These are phyloP conservation scores for Euschistus heros DNA, from an alignment of 1,140 invertebrate species.

Conservation along the genomic window DNA sequence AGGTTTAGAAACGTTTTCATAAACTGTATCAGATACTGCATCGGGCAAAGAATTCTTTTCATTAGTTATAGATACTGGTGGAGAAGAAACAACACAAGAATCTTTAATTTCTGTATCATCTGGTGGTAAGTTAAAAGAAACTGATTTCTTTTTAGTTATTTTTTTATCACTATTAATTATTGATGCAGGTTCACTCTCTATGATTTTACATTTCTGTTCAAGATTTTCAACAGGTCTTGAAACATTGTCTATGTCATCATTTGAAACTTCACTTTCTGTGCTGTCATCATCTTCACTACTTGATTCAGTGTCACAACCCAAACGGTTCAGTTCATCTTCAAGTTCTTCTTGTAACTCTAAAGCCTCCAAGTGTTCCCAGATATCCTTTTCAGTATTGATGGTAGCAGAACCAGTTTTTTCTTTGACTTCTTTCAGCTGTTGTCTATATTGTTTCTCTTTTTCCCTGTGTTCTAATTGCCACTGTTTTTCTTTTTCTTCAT, in stretches of 20 bases:
- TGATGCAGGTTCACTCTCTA: too few relatives aligned
- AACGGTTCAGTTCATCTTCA: slow-evolving; percentile 35
- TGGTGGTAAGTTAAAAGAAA: too few relatives aligned
- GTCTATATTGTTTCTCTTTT: slow-evolving; percentile 39
- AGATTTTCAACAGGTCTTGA: background rate
- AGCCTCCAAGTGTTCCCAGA: slow-evolving; percentile 41
- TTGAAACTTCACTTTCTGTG: slow-evolving; percentile 5
- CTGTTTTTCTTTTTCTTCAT: slow-evolving; percentile 41
- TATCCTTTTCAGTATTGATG: slow-evolving; percentile 37
- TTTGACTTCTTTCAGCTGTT: slow-evolving; percentile 37
- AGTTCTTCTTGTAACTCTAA: slow-evolving; percentile 45
- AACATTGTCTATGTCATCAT: background rate
- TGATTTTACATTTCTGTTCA: too few relatives aligned
- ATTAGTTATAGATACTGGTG: too few relatives aligned
- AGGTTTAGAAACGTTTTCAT: background rate
- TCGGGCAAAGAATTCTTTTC: background rate
- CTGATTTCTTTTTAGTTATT: too few relatives aligned
- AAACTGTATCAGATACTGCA: background rate
- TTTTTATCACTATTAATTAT: too few relatives aligned
- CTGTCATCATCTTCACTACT: slow-evolving; percentile 17
- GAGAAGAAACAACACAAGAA: too few relatives aligned
- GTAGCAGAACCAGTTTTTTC: slow-evolving; percentile 32
- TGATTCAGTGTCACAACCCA: slow-evolving; percentile 16
- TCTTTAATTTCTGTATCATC: too few relatives aligned
- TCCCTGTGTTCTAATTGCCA: slow-evolving; percentile 45